These are phyloP conservation scores for Drosophila neocordata DNA, from an alignment of 1,140 invertebrate species.

Conservation along the genomic window DNA sequence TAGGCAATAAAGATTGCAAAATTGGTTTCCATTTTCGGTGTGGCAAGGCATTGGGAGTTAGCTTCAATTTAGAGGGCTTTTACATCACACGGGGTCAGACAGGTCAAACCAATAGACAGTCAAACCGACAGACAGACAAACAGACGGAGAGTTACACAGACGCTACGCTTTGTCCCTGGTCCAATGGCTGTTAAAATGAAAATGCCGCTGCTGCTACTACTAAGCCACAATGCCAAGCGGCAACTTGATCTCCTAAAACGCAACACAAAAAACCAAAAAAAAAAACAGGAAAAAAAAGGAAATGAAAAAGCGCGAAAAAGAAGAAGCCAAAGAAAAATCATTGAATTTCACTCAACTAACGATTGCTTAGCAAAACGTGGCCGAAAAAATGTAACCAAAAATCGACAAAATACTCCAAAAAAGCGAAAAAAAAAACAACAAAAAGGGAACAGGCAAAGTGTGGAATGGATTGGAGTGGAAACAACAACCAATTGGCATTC, in stretches of 20 bases:
- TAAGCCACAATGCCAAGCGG: conserved; percentile 33
- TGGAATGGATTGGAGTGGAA: background rate
- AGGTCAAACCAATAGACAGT: background rate
- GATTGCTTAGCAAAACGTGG: conserved; percentile 49
- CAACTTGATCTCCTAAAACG: conserved; percentile 50
- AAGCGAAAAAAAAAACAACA: too few species aligned
- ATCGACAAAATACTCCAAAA: conserved; percentile 24
- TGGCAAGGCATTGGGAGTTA: conserved; percentile 10
- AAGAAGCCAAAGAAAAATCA: conserved; percentile 34
- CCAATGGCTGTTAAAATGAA: conserved; percentile 47
- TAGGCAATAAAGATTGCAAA: conserved; percentile 52
- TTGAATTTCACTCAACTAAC: conserved; percentile 50
- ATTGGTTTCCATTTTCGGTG: conserved; percentile 30
- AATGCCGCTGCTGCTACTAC: conserved; percentile 41
- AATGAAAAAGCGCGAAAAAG: conserved; percentile 4
- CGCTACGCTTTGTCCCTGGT: conserved; percentile 32
- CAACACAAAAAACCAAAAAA: background rate
- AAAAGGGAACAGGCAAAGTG: background rate
- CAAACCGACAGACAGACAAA: conserved; percentile 17
- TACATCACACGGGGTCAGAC: conserved; percentile 7
- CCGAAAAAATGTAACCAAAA: conserved; percentile 53
- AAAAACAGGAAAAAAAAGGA: conserved; percentile 2
- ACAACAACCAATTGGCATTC: conserved; percentile 70
- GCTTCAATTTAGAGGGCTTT: background rate
- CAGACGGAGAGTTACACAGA: conserved; percentile 19